These are phyloP conservation scores for Remorina albescens DNA, from an alignment of 2,797 vertebrate species.

Conservation along the genomic window DNA sequence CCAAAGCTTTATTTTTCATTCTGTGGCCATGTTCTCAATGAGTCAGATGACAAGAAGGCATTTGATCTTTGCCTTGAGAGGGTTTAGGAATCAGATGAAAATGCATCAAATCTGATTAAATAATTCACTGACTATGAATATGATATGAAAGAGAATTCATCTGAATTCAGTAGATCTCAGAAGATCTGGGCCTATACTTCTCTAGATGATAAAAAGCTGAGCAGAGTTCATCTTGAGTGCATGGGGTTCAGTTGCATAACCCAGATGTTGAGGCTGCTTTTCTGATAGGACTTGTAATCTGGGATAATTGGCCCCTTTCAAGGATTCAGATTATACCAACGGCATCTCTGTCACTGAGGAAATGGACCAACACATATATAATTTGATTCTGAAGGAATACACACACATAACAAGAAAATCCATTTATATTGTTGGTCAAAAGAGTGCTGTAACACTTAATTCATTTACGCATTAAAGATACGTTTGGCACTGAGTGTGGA, in stretches of 20 bases:
- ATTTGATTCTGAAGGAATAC: constrained; percentile 17
- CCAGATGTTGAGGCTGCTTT: constrained; percentile 53
- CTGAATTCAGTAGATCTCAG: constrained; percentile 38
- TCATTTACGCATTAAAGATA: constrained; percentile 3
- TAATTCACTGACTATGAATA: constrained; percentile 33
- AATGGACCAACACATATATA: constrained; percentile 33
- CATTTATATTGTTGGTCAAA: not conserved
- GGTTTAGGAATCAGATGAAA: constrained; percentile 19
- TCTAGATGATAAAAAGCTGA: constrained; percentile 33
- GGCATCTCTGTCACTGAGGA: constrained; percentile 50
- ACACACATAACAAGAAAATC: not conserved
- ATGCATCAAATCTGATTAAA: constrained; percentile 45
- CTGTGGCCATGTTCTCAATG: not conserved
- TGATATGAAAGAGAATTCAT: constrained; percentile 60
- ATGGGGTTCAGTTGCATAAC: constrained; percentile 57
- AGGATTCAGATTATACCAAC: constrained; percentile 68
- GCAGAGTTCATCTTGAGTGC: constrained; percentile 63
- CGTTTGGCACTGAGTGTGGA: not conserved
- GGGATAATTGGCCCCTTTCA: constrained; percentile 76
- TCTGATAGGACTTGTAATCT: constrained; percentile 72
- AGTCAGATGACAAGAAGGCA: constrained; percentile 3
- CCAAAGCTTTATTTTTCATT: not conserved
- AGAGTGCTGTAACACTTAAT: constrained; percentile 11
- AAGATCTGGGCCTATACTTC: constrained; percentile 32
- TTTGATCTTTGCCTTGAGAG: constrained; percentile 13